Conservation (phyloP, 2,113 vertebrate species). For the Pedetes capensis region DNA sequence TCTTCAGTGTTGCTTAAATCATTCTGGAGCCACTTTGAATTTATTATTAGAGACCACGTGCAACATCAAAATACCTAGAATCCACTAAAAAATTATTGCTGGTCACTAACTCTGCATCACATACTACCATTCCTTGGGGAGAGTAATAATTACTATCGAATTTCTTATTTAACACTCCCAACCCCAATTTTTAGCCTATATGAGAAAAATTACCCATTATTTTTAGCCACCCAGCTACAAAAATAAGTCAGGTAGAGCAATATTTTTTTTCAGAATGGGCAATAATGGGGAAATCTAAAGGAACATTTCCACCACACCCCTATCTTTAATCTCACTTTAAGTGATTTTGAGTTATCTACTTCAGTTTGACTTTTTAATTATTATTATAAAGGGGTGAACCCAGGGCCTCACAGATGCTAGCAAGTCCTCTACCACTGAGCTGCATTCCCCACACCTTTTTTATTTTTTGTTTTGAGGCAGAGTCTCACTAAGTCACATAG, state of each 20-base stretch:
- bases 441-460: too few relatives aligned
- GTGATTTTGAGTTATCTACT: neutral
- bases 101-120: neutral
- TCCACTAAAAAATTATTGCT: neutral
- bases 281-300: neutral
- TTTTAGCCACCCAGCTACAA: neutral
- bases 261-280: neutral
- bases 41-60: neutral
- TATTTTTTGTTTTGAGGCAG: too few relatives aligned
- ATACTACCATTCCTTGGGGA: neutral
- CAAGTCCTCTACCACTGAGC: too few relatives aligned
- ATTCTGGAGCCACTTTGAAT: neutral
- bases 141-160: neutral
- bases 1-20: neutral
- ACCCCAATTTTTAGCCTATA: neutral
- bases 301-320: neutral
- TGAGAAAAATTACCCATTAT: neutral
- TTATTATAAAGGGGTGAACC: too few relatives aligned
- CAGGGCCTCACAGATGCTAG: too few relatives aligned
- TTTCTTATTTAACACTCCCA: neutral
- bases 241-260: neutral
- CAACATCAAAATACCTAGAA: neutral
- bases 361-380: too few relatives aligned
- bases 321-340: slow-evolving; percentile 11
- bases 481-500: too few relatives aligned